These are phyloP conservation scores for Coccyzus lansbergi DNA, from an alignment of 2,797 vertebrate genomes.

Conservation along the genomic window DNA sequence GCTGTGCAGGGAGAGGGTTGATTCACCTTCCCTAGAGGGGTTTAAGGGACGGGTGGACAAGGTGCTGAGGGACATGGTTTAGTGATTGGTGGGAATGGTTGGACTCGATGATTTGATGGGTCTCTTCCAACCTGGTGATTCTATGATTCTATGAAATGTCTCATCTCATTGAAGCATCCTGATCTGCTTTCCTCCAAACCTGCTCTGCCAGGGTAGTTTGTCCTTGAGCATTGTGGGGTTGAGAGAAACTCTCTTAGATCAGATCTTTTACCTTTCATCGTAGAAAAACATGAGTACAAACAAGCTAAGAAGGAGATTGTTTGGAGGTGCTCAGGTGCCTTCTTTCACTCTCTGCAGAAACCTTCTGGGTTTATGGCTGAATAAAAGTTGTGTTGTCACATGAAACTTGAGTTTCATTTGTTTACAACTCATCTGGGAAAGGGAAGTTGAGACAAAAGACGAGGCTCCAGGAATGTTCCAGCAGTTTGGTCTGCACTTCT, in stretches of 20 bases:
- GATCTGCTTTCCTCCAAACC: not conserved
- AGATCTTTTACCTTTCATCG: slow-evolving; percentile 27
- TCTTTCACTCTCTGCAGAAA: slow-evolving; percentile 46
- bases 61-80: too few relatives aligned
- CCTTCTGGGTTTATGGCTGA: slow-evolving; percentile 28
- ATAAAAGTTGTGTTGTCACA: not conserved
- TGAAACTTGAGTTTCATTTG: not conserved
- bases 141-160: too few relatives aligned
- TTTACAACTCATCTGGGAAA: not conserved
- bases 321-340: not conserved
- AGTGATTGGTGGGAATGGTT: too few relatives aligned
- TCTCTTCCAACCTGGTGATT: too few relatives aligned
- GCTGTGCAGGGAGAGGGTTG: too few relatives aligned
- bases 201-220: not conserved
- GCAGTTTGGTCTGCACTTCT: not conserved
- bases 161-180: not conserved
- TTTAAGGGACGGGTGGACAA: too few relatives aligned
- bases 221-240: not conserved
- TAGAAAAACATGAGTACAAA: not conserved
- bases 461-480: not conserved
- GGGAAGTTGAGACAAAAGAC: slow-evolving; percentile 29
- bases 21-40: too few relatives aligned
- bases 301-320: slow-evolving; percentile 2
- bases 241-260: slow-evolving; percentile 21
- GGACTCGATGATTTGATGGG: too few relatives aligned